Conservation (phyloP, 1,140 invertebrate genomes). For the Sesamia nonagrioides region DNA sequence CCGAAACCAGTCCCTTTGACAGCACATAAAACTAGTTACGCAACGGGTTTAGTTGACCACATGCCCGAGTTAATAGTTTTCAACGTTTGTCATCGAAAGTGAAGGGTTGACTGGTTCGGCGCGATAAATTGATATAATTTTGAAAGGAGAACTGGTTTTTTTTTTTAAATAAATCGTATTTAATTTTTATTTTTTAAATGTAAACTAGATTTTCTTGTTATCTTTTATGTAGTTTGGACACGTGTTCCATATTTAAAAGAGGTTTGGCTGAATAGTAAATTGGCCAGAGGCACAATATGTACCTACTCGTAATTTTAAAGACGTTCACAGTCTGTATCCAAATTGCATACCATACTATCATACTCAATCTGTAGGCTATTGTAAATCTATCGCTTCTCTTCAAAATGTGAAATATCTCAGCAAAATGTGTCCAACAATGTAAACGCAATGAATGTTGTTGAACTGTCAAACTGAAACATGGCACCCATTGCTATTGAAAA, state of each 20-base stretch:
- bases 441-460: no score
- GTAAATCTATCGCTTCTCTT: no score
- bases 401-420: no score
- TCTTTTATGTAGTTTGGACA: slow-evolving; percentile 2
- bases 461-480: no score
- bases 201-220: slow-evolving; percentile 40
- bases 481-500: no score
- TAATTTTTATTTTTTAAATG: not conserved
- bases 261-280: no score
- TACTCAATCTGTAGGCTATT: no score
- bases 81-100: slow-evolving; percentile 4
- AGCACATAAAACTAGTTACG: slow-evolving; percentile 31
- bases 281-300: no score
- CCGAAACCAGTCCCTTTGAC: slow-evolving; percentile 20
- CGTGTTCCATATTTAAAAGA: not conserved
- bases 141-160: slow-evolving; percentile 25
- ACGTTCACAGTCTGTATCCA: no score
- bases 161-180: not conserved
- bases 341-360: no score
- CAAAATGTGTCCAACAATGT: no score
- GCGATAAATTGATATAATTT: not conserved
- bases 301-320: no score
- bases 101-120: slow-evolving; percentile 18
- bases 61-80: slow-evolving; percentile 20
- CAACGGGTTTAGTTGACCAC: slow-evolving; percentile 29